Evolutionary conservation across 64 coral and sea anemone species (phyloP).

Genomic region (Montipora cactus): DNA sequence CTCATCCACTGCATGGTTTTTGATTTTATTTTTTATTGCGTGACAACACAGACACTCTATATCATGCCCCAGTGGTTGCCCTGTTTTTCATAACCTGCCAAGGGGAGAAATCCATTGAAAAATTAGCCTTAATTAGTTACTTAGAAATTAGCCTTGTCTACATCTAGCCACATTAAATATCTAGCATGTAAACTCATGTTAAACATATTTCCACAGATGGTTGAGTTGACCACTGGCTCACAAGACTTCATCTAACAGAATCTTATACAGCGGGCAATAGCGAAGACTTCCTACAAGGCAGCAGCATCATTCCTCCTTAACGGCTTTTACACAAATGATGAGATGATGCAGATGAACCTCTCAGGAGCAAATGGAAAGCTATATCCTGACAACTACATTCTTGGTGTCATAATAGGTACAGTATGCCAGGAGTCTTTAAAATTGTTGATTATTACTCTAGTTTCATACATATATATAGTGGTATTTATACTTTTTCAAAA

Average conservation of each 20-base stretch:
- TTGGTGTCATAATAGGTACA: constrained; percentile 67
- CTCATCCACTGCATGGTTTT: no score
- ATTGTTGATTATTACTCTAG: background rate
- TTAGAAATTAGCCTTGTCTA: no score
- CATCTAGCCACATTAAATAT: background rate
- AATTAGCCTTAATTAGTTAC: no score
- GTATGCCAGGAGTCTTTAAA: background rate
- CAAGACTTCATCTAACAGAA: constrained; percentile 36
- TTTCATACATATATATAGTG: background rate
- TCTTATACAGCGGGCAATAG: constrained; percentile 32
- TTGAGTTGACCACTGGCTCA: constrained; percentile 52
- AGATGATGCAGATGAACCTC: constrained; percentile 61
- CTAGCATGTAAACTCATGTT: background rate
- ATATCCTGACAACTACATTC: constrained; percentile 51
- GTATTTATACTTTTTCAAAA: no score
- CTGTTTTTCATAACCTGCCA: no score
- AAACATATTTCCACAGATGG: constrained; percentile 23
- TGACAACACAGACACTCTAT: no score
- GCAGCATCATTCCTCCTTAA: constrained; percentile 61
- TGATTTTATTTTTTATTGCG: no score
- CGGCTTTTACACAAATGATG: constrained; percentile 57
- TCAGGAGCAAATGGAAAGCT: constrained; percentile 61
- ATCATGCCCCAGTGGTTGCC: no score
- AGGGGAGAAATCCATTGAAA: no score
- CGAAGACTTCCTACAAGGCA: constrained; percentile 19